Evolutionary conservation across 2,113 vertebrate genomes (phyloP).

Genomic region (Gallinago media): DNA sequence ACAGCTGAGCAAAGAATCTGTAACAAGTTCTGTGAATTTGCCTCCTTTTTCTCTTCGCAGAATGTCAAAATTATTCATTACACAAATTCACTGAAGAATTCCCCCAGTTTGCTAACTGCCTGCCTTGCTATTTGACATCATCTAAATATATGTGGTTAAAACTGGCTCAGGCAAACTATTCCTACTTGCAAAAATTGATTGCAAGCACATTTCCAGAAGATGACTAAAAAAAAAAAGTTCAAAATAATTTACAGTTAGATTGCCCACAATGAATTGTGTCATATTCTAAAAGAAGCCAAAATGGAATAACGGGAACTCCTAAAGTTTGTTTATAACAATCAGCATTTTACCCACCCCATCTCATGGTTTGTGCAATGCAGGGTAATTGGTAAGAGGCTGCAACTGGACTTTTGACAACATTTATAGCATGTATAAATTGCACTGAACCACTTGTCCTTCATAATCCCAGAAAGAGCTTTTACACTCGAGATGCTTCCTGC

Average conservation of each 20-base stretch:
- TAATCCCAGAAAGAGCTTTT: slow-evolving; percentile 63
- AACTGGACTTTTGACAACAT: slow-evolving; percentile 44
- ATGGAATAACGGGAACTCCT: neutral
- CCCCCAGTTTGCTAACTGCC: neutral
- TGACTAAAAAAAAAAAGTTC: neutral
- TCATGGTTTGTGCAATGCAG: neutral
- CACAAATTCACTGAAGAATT: neutral
- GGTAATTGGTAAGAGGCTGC: neutral
- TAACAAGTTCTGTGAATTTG: neutral
- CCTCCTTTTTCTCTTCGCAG: neutral
- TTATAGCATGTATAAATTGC: slow-evolving; percentile 38
- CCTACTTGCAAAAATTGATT: slow-evolving; percentile 3
- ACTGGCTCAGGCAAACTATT: neutral
- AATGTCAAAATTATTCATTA: neutral
- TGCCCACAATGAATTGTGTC: neutral
- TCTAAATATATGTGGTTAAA: slow-evolving; percentile 28
- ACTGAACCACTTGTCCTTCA: slow-evolving; percentile 54
- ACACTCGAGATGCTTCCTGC: slow-evolving; percentile 18
- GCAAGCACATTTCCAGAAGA: slow-evolving; percentile 18
- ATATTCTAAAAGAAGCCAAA: neutral
- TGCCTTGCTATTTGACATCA: slow-evolving; percentile 10
- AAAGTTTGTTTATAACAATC: neutral
- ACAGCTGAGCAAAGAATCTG: neutral
- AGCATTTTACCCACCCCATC: neutral
- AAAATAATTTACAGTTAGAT: slow-evolving; percentile 1